Percentiles rank a stretch among this genome's conserved stretches.
Evolutionary conservation across 2,797 vertebrate species (phyloP).

Genomic region (Pipistrellus nathusii): DNA sequence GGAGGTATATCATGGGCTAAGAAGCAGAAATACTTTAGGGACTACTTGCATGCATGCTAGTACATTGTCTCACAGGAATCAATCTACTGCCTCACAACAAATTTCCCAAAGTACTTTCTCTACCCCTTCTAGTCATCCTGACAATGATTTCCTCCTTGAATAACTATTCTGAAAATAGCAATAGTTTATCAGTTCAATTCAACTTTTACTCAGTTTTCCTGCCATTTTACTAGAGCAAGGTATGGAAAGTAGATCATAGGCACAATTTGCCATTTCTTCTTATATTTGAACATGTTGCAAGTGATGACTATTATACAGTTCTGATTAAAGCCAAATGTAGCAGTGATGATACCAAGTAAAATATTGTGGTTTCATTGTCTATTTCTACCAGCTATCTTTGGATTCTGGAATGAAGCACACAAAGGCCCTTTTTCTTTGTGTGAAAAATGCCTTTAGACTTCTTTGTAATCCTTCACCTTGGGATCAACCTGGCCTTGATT

Average conservation of each 20-base stretch:
- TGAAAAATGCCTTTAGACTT: constrained; percentile 30
- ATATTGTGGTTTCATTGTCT: constrained; percentile 30
- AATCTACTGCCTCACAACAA: background rate
- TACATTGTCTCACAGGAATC: constrained; percentile 15
- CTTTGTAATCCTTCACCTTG: background rate
- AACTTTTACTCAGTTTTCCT: constrained; percentile 32
- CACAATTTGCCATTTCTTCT: constrained; percentile 5
- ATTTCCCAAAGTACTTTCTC: background rate
- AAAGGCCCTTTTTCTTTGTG: background rate
- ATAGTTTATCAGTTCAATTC: constrained; percentile 41
- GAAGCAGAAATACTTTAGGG: background rate
- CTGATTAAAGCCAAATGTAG: constrained; percentile 35
- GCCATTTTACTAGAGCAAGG: background rate
- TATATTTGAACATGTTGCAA: background rate
- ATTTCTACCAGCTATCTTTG: constrained; percentile 33
- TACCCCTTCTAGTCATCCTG: background rate
- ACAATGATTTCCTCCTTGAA: background rate
- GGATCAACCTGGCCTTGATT: background rate
- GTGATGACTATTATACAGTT: background rate
- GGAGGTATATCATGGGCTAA: background rate
- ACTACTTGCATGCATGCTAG: background rate
- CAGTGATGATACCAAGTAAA: constrained; percentile 19
- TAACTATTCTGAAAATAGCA: background rate
- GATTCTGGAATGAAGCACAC: background rate
- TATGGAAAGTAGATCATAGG: constrained; percentile 23